phyloP scores from a whole-genome alignment of 2,113 vertebrate species.

The Melanostigma gelatinosum region DNA sequence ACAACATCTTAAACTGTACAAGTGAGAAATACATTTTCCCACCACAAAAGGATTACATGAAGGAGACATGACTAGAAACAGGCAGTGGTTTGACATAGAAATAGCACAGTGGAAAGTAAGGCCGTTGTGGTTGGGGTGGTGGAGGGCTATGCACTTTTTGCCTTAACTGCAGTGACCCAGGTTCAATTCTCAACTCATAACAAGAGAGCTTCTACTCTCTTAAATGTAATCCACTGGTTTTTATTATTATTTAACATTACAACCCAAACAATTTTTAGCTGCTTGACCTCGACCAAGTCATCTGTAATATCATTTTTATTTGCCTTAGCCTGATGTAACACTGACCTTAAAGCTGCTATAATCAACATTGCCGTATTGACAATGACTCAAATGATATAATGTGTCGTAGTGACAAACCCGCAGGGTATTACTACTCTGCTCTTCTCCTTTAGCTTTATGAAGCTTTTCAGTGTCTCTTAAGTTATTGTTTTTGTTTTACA shows the following conservation, averaged over 20 bases:
- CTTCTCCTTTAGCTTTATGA: not conserved
- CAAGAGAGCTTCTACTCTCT: not conserved
- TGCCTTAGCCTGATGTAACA: not conserved
- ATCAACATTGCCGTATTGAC: not conserved
- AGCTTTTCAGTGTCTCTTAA: not conserved
- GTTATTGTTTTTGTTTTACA: not conserved
- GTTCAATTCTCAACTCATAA: conserved; percentile 52
- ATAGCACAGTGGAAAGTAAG: conserved; percentile 67
- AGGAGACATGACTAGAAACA: conserved; percentile 66
- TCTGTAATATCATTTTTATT: not conserved
- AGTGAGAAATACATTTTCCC: conserved; percentile 69
- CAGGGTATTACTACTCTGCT: not conserved
- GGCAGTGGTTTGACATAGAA: conserved; percentile 70
- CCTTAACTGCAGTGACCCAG: conserved; percentile 52
- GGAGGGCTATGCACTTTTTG: conserved; percentile 51
- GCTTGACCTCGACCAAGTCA: conserved; percentile 20
- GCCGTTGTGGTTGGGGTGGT: conserved; percentile 52
- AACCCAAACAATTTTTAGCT: not conserved
- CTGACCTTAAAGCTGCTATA: not conserved
- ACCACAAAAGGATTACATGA: conserved; percentile 71
- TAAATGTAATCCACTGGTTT: conserved; percentile 16
- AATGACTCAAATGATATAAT: not conserved
- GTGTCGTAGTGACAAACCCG: not conserved
- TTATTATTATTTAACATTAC: conserved; percentile 1
- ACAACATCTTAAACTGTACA: conserved; percentile 43